Conservation (phyloP, 1,140 invertebrate genomes). For the Philopotamus ludificatus region DNA sequence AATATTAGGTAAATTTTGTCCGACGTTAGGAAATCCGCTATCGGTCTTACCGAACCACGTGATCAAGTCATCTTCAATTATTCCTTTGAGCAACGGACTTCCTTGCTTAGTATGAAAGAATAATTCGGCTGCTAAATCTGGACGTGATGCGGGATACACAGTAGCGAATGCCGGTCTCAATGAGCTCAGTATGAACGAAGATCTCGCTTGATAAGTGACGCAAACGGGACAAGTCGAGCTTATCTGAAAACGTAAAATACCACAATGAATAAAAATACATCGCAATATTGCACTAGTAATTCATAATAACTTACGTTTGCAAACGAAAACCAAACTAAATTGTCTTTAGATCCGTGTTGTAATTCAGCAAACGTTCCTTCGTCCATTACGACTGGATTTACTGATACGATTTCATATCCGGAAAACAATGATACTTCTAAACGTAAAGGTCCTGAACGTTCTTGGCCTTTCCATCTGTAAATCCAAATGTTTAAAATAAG, state of each 20-base stretch:
- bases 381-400: constrained; percentile 54
- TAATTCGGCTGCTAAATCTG: constrained; percentile 61
- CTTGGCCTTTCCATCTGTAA: constrained; percentile 62
- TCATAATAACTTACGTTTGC: constrained; percentile 56
- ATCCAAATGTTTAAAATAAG: too few relatives aligned
- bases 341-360: constrained; percentile 58
- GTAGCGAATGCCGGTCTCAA: constrained; percentile 62
- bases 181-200: constrained; percentile 58
- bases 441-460: constrained; percentile 59
- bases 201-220: constrained; percentile 58
- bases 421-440: constrained; percentile 63
- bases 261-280: constrained; percentile 7
- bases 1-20: constrained; percentile 51
- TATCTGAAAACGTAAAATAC: constrained; percentile 45
- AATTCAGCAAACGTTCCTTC: constrained; percentile 56
- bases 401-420: constrained; percentile 59
- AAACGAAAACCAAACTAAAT: constrained; percentile 65
- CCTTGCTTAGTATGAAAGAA: constrained; percentile 61
- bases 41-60: constrained; percentile 64
- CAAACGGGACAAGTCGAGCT: constrained; percentile 60
- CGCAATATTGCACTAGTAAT: constrained; percentile 26
- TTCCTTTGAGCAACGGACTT: constrained; percentile 58
- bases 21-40: constrained; percentile 49
- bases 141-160: constrained; percentile 59
- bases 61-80: constrained; percentile 63